Evolutionary conservation across 2,888 invertebrate species (phyloP), one percentile per base, ranked within the genome.

Genomic region (Bedellia somnulentella): DNA sequence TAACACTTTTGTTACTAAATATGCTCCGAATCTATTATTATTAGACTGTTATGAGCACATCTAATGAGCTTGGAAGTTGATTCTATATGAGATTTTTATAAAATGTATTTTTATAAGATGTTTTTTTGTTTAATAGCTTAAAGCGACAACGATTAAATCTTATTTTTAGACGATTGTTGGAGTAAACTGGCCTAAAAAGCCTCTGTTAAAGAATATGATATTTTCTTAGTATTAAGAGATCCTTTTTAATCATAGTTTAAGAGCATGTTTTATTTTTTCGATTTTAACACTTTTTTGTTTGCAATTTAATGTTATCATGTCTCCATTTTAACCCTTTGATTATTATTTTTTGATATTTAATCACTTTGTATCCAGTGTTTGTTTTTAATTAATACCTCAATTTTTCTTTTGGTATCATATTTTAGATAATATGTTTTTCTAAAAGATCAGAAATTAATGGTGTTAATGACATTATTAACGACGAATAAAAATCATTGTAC

Each of bases 191-290:
- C 55, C 45, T 15, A 43, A 46, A 27, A n/a, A n/a, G 55, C 57
- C 57, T n/a, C n/a, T n/a, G n/a, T n/a, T n/a, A n/a, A n/a, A n/a
- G n/a, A n/a, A n/a, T n/a, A n/a, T n/a, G n/a, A n/a, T n/a, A n/a
- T n/a, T n/a, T n/a, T n/a, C n/a, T n/a, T n/a, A n/a, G n/a, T n/a
- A n/a, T n/a, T n/a, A n/a, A n/a, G n/a, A n/a, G n/a, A n/a, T n/a
- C n/a, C n/a, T n/a, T 50, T 55, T 49, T 51, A 48, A 54, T 54
- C 45, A 35, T 54, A 49, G 30, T 30, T 45, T 30, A 37, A 40
- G 50, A 53, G 71, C 71, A 71, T 71, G 71, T 68, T 71, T 71
- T 71, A 70, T 62, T 60, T 58, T 63, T 56, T n/a, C 61, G 57
- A 64, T 63, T 62, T 57, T 61, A 43, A 61, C 49, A 49, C 47